These are phyloP conservation scores for Nylanderia fulva DNA, from an alignment of 1,140 invertebrate genomes.

Conservation along the genomic window DNA sequence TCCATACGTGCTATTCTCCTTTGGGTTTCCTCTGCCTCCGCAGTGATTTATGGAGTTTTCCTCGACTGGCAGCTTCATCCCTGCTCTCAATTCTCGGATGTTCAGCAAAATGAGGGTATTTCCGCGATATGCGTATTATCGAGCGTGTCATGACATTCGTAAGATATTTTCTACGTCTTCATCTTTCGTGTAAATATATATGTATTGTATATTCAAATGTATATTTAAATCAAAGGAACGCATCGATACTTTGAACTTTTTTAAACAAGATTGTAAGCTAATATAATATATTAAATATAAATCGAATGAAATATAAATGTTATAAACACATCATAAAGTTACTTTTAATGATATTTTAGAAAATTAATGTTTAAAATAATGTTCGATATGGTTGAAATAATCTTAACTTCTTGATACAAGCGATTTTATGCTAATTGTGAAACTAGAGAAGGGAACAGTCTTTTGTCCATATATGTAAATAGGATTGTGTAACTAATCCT, in stretches of 20 bases:
- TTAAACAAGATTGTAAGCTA: not conserved
- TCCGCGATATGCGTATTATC: conserved; percentile 60
- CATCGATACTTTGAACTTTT: not conserved
- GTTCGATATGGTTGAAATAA: not conserved
- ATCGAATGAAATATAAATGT: too few species aligned
- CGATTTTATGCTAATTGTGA: not conserved
- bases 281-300: too few species aligned
- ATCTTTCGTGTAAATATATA: conserved; percentile 17
- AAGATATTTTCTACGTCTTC: conserved; percentile 49
- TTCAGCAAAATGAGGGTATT: conserved; percentile 61
- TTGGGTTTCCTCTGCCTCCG: conserved; percentile 56
- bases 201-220: not conserved
- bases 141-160: conserved; percentile 48
- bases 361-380: conserved; percentile 16
- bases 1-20: conserved; percentile 55
- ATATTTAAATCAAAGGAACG: not conserved
- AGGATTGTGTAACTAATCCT: conserved; percentile 64
- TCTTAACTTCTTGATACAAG: not conserved
- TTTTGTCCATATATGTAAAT: not conserved
- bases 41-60: conserved; percentile 77
- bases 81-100: conserved; percentile 59
- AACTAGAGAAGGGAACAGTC: not conserved
- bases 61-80: conserved; percentile 69
- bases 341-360: not conserved
- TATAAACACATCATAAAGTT: not conserved